Percentiles rank a stretch among this genome's conserved stretches.
Evolutionary conservation across 2,888 invertebrate genomes (phyloP).

Genomic region (Caenorhabditis virilis): DNA sequence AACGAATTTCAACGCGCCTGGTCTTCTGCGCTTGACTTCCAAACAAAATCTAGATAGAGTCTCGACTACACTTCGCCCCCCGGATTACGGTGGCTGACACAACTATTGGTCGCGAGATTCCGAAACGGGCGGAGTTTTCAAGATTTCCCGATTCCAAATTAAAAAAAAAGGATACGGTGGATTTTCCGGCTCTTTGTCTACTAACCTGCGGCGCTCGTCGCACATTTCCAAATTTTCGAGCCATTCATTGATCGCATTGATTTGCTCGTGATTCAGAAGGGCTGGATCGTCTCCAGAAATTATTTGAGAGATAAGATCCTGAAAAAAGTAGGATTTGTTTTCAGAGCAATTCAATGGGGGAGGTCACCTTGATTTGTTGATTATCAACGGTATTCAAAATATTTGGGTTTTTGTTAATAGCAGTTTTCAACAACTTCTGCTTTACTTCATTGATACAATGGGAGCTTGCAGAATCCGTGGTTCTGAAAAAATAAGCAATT

Average conservation of each 20-base stretch:
- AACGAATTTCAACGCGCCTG: not conserved
- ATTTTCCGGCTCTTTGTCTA: not conserved
- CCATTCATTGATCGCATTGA: conserved; percentile 66
- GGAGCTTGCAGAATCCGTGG: conserved; percentile 50
- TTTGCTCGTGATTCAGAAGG: conserved; percentile 55
- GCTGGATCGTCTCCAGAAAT: conserved; percentile 56
- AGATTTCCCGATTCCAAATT: not conserved
- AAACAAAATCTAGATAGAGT: too few species aligned
- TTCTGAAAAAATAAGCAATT: conserved; percentile 39
- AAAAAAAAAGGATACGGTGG: not conserved
- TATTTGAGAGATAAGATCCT: conserved; percentile 63
- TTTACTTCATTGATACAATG: conserved; percentile 65
- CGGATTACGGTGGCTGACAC: conserved; percentile 32
- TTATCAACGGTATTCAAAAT: conserved; percentile 59
- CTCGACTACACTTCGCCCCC: too few species aligned
- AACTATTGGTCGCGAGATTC: not conserved
- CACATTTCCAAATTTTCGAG: conserved; percentile 56
- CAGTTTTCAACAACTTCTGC: conserved; percentile 62
- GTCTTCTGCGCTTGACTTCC: not conserved
- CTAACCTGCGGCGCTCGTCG: conserved; percentile 55
- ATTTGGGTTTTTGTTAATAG: conserved; percentile 61
- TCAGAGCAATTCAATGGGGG: not conserved
- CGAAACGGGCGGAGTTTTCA: conserved; percentile 7
- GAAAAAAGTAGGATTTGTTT: conserved; percentile 18
- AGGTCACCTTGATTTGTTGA: conserved; percentile 57